Base-by-base conservation (phyloP, 2,888 invertebrate species). In the Allacma fusca region DNA sequence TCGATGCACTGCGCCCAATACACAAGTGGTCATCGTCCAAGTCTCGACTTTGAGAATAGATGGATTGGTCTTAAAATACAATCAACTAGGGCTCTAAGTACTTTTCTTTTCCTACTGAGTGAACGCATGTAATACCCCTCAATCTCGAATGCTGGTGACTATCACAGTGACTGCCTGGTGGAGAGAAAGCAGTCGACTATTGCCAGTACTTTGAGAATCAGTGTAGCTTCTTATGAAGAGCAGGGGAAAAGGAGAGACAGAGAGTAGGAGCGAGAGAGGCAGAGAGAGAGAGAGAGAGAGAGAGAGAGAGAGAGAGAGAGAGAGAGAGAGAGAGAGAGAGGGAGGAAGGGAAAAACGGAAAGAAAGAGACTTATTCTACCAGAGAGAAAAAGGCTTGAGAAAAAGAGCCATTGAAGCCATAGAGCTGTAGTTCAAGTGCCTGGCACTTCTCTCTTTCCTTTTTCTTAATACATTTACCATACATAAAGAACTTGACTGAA, bases 401-500 rank as follows among this genome's bases (percentile, higher is more conserved):
- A 40, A 62, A 64, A 64, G 40, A 59, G 73, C 29, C 12, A 70
- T 50, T 50, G 72, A 59, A 50, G 26, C 59, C 72, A 34, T 59
- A 34, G 72, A 72, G 72, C 50, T n/a, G 40, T n/a, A 24, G 73
- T 73, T 73, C 73, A 73, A 73, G 73, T 73, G 62, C 26, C 73
- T 62, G 73, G 71, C 71, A 72, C 71, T 72, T 59, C 59, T 57
- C 64, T 40, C 72, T 59, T 62, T 40, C 59, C 64, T 29, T 59
- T 28, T 28, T 28, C 43, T 69, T 50, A 50, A 9, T 44, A 50
- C 24, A 34, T 73, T 73, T 29, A 7, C 40, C 73, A 21, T 71
- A 71, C 71, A 71, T 71, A 71, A 71, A 71, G 71, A 57, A 24
- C 50, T 70, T 43, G 26, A 24, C 24, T 29, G 29, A 57, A 71